A percentile compares a stretch with the other conserved stretches of the same genome.
phyloP scores from a whole-genome alignment of 2,113 vertebrate species.

The Osmerus eperlanus region DNA sequence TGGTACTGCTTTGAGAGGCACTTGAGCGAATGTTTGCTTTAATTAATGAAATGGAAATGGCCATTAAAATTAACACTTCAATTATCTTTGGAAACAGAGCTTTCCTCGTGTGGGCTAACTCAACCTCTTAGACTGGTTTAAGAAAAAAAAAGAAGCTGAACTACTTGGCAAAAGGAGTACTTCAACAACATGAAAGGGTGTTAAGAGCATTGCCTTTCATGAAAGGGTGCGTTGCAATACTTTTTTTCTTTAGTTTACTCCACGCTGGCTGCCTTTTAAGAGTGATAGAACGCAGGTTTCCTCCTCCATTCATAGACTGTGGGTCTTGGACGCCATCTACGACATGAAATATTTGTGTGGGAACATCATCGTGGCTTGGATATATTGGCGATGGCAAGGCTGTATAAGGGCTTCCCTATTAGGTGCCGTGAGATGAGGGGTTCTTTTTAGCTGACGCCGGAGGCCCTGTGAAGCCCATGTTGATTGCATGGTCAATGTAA shows the following conservation, averaged over 20 bases:
- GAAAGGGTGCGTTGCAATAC: conserved; percentile 46
- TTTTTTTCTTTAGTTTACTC: conserved; percentile 45
- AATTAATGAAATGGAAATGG: conserved; percentile 69
- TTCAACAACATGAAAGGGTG: conserved; percentile 49
- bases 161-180: conserved; percentile 45
- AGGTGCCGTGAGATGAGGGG: conserved; percentile 67
- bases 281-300: conserved; percentile 72
- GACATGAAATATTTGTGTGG: conserved; percentile 71
- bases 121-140: conserved; percentile 15
- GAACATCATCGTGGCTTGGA: conserved; percentile 63
- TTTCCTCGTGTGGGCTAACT: conserved; percentile 26
- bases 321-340: conserved; percentile 64
- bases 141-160: conserved; percentile 11
- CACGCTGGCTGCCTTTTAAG: conserved; percentile 49
- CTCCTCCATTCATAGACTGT: conserved; percentile 63
- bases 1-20: conserved; percentile 55
- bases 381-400: conserved; percentile 67
- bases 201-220: conserved; percentile 49
- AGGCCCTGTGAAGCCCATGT: conserved; percentile 48
- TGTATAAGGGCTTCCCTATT: conserved; percentile 71
- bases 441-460: conserved; percentile 58
- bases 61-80: conserved; percentile 67
- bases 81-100: conserved; percentile 62
- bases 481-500: conserved; percentile 52
- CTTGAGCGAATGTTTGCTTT: conserved; percentile 68